Evolutionary conservation across 2,888 invertebrate species (phyloP).

Genomic region (Oligia latruncula): DNA sequence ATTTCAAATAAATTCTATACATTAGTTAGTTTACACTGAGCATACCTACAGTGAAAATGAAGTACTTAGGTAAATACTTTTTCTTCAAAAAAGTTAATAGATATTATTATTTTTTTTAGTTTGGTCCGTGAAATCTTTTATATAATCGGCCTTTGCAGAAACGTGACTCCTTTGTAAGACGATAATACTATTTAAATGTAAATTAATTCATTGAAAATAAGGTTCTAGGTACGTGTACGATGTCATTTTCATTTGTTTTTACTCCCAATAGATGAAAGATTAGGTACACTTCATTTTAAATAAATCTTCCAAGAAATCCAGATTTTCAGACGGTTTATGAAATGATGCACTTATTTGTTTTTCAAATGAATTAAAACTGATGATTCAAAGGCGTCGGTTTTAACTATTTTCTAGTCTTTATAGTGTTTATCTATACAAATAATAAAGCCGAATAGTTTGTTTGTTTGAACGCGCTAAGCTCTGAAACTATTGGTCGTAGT

Average conservation of each 20-base stretch:
- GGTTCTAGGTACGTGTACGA: background rate
- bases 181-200: background rate
- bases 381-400: background rate
- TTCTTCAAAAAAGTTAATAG: background rate
- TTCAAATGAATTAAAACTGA: background rate
- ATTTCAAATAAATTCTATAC: conserved; percentile 16
- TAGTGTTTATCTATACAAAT: background rate
- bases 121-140: background rate
- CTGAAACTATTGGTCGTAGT: no score
- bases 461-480: no score
- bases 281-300: background rate
- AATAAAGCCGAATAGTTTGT: no score
- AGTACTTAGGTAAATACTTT: no score
- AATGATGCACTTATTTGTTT: background rate
- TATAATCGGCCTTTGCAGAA: background rate
- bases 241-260: background rate
- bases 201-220: background rate
- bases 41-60: background rate
- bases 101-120: background rate
- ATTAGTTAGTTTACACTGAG: background rate
- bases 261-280: background rate
- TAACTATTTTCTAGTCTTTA: background rate
- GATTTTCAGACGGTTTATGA: background rate
- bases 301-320: background rate
- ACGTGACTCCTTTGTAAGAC: background rate